These are phyloP conservation scores for Synodontis membranacea DNA, from an alignment of 2,113 vertebrate species.

Conservation along the genomic window DNA sequence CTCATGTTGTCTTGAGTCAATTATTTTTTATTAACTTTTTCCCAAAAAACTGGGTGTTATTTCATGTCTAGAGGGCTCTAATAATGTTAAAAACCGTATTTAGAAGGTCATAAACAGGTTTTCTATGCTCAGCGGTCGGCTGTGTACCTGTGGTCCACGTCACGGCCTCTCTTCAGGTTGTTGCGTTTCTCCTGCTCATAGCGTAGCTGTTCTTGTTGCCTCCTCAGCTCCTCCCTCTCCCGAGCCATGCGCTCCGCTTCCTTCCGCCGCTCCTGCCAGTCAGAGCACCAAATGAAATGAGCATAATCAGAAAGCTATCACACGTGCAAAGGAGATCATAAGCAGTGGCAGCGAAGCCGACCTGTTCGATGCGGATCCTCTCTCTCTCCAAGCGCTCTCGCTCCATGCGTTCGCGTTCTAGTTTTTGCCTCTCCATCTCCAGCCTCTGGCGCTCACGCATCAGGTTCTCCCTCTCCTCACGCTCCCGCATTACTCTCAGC, in stretches of 20 bases:
- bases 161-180: constrained; percentile 89
- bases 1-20: too few relatives aligned
- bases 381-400: constrained; percentile 93
- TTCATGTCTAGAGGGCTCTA: too few relatives aligned
- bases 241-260: constrained; percentile 92
- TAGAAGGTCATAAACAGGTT: too few relatives aligned
- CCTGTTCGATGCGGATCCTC: constrained; percentile 95
- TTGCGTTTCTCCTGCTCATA: constrained; percentile 97
- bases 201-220: constrained; percentile 97
- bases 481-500: constrained; percentile 85
- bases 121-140: background rate
- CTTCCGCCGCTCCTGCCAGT: constrained; percentile 87
- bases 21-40: too few relatives aligned
- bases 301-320: background rate
- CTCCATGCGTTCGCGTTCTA: constrained; percentile 94
- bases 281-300: background rate
- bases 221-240: constrained; percentile 89
- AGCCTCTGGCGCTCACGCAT: constrained; percentile 90
- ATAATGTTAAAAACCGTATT: too few relatives aligned
- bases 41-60: too few relatives aligned
- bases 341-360: constrained; percentile 48
- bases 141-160: constrained; percentile 88
- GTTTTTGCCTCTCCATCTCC: constrained; percentile 93
- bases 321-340: background rate
- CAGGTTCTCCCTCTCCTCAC: constrained; percentile 90